Base-by-base conservation (phyloP, 1,140 invertebrate species). In the Trigoniulus corallinus region DNA sequence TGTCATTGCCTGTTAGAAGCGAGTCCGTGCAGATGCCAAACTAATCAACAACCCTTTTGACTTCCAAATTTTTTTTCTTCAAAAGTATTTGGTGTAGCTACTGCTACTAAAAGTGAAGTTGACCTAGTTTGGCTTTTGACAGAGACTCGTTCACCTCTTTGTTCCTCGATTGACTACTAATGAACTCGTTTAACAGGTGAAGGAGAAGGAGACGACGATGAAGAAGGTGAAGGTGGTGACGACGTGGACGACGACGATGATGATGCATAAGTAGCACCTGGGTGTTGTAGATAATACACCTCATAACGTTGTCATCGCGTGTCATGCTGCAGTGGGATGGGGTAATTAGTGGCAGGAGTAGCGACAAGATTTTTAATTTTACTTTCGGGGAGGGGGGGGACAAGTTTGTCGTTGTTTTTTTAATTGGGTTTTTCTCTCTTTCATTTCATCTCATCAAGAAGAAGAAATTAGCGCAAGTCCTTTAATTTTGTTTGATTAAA, bases 221-320 rank as follows among this genome's bases (percentile, higher is more conserved):
- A 58, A 34, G 53, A 58, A 44, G 49, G 46, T 22, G 51, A 55
- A 18, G 51, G 58, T 15, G 55, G 56, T 7, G 50, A 34, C 3
- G 50, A 51, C n/a, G 50, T n/a, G 3, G 44, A 51, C 22, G 50
- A 51, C 24, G 50, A 50, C 21, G 48, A 50, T 3, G 48, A 51
- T 12, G 50, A 51, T 46, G 50, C 50, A 34, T 51, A 51, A 39
- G 39, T 27, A 34, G 49, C 4, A 13, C 3, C 3, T 18, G 13
- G 21, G 7, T 7, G 7, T 48, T 10, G 7, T 46, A 10, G 7
- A 21, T 46, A n/a, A 51, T 43, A n/a, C 23, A 42, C 21, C 22
- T 25, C 48, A 34, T 42, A 51, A 43, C 47, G 27, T 23, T 45
- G 42, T 51, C 50, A 51, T 51, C 22, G 22, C 37, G 50, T 51